Evolutionary conservation across 2,113 vertebrate species (phyloP).

Genomic region (Leptosomus discolor): DNA sequence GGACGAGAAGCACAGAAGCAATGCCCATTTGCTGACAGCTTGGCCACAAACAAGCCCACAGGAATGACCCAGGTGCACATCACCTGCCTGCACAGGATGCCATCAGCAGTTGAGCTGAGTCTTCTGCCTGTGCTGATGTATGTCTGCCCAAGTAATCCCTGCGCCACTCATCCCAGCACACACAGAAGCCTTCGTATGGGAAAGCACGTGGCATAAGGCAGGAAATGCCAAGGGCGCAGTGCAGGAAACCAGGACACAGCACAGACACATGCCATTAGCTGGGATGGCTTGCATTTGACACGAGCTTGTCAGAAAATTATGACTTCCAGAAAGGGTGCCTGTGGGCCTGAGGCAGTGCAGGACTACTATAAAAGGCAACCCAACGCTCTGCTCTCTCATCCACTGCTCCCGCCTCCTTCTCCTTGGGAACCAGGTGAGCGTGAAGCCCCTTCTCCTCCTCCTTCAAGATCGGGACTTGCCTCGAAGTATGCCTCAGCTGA

Average conservation of each 20-base stretch:
- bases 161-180: background rate
- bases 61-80: too few species aligned
- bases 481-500: background rate
- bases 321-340: background rate
- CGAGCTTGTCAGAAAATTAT: background rate
- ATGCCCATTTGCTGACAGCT: background rate
- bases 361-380: background rate
- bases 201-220: background rate
- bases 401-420: background rate
- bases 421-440: background rate
- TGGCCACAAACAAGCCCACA: background rate
- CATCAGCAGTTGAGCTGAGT: background rate
- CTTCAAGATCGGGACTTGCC: background rate
- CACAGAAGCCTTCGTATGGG: background rate
- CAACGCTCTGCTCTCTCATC: background rate
- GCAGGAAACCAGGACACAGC: background rate
- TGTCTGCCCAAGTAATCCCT: background rate
- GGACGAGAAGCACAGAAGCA: background rate
- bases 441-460: background rate
- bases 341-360: background rate
- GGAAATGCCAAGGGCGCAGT: background rate
- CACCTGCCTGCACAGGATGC: background rate
- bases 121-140: background rate
- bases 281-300: background rate
- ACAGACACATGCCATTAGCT: background rate